Evolutionary conservation across 2,113 vertebrate genomes (phyloP).

Genomic region (Tautogolabrus adspersus): DNA sequence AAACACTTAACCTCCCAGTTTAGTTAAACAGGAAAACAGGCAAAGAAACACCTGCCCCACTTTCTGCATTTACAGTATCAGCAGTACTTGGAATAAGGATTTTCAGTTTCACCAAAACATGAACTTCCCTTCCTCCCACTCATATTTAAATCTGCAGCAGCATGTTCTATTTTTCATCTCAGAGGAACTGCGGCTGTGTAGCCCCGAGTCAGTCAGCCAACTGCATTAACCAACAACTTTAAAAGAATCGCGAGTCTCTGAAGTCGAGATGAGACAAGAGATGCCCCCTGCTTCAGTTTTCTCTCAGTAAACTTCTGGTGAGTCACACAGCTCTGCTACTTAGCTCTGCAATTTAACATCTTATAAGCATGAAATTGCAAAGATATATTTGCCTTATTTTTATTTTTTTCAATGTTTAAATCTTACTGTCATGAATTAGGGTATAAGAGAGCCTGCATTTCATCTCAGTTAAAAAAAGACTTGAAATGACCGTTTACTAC

Average conservation of each 20-base stretch:
- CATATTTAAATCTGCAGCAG: constrained; percentile 58
- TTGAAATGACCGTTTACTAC: neutral
- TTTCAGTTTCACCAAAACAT: constrained; percentile 36
- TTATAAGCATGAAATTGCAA: constrained; percentile 10
- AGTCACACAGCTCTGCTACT: constrained; percentile 6
- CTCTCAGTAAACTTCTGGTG: constrained; percentile 32
- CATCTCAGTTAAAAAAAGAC: neutral
- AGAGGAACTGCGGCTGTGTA: constrained; percentile 33
- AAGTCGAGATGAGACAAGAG: constrained; percentile 59
- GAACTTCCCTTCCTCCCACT: constrained; percentile 36
- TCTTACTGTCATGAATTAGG: neutral
- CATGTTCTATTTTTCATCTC: constrained; percentile 29
- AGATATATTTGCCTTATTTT: constrained; percentile 4
- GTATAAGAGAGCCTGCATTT: neutral
- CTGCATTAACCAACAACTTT: constrained; percentile 47
- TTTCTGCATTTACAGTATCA: constrained; percentile 5
- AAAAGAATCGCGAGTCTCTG: constrained; percentile 50
- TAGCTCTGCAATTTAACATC: constrained; percentile 25
- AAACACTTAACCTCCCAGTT: constrained; percentile 42
- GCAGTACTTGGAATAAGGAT: constrained; percentile 12
- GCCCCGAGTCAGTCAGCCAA: constrained; percentile 31
- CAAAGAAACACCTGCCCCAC: constrained; percentile 11
- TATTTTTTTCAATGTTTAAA: neutral
- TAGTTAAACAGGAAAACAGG: constrained; percentile 39
- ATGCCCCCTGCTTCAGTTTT: constrained; percentile 25